Evolutionary conservation across 2,888 invertebrate species (phyloP).

Genomic region (Heterodera filipjevi): DNA sequence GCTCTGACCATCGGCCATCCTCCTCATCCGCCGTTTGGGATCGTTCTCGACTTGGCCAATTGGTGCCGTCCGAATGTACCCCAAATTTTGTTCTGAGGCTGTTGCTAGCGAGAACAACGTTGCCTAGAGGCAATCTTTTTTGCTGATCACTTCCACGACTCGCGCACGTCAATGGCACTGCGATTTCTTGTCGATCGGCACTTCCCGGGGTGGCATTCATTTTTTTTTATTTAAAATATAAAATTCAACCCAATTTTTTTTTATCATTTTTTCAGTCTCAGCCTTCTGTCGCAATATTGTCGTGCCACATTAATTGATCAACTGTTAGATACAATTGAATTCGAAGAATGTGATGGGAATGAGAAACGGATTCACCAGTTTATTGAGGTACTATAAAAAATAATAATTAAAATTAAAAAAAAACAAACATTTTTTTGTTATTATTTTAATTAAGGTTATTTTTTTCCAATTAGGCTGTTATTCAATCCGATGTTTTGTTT

Average conservation of each 20-base stretch:
- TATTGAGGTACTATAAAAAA: background rate
- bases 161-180: slow-evolving; percentile 24
- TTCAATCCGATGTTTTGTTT: background rate
- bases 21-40: slow-evolving; percentile 4
- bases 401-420: background rate
- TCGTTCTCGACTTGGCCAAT: slow-evolving; percentile 11
- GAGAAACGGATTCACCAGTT: background rate
- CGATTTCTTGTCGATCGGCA: slow-evolving; percentile 26
- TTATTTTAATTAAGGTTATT: too few species aligned
- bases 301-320: slow-evolving; percentile 1
- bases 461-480: background rate
- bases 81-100: slow-evolving; percentile 29
- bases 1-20: background rate
- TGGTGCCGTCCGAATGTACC: slow-evolving; percentile 25
- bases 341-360: background rate
- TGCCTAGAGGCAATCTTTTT: slow-evolving; percentile 30
- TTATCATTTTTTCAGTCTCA: background rate
- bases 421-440: too few species aligned
- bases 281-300: slow-evolving; percentile 13
- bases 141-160: slow-evolving; percentile 34
- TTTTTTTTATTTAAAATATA: background rate
- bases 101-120: slow-evolving; percentile 27
- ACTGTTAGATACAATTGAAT: slow-evolving; percentile 14
- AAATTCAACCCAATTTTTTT: background rate
- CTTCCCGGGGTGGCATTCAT: background rate